These are phyloP conservation scores for Silurus lanzhouensis DNA, from an alignment of 2,797 vertebrate species.

Conservation along the genomic window DNA sequence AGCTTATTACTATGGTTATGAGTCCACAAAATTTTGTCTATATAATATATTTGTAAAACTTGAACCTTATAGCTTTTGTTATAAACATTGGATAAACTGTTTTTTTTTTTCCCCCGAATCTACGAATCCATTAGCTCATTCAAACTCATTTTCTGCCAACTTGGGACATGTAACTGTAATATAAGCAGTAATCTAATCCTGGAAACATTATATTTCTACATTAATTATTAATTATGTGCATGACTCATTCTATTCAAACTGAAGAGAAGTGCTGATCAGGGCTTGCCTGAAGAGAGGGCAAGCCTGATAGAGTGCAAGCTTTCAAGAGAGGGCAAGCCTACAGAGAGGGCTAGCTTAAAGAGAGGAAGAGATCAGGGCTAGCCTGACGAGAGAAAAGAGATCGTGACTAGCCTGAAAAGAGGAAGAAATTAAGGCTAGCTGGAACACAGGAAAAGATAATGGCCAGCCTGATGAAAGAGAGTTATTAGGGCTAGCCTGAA, in stretches of 20 bases:
- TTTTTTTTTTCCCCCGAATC: neutral
- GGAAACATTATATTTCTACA: slow-evolving; percentile 1
- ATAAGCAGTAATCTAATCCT: neutral
- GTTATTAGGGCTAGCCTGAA: too few species aligned
- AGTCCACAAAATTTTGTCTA: neutral
- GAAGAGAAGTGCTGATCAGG: neutral
- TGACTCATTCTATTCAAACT: slow-evolving; percentile 4
- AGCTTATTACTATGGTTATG: neutral
- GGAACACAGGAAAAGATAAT: too few species aligned
- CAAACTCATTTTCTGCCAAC: neutral
- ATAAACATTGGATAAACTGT: neutral
- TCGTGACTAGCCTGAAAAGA: too few species aligned
- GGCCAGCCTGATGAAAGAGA: too few species aligned
- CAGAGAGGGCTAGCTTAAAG: too few species aligned
- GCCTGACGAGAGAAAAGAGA: too few species aligned
- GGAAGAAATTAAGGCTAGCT: too few species aligned
- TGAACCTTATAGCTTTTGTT: neutral
- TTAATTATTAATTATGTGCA: slow-evolving; percentile 14
- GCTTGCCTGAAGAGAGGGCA: neutral
- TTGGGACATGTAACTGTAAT: neutral
- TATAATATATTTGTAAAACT: neutral
- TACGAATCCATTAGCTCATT: neutral
- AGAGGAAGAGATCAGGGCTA: neutral
- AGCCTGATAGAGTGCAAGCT: neutral
- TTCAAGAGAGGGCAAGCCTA: too few species aligned